Conservation (phyloP, 2,888 invertebrate genomes). For the Barypeithes pellucidus region DNA sequence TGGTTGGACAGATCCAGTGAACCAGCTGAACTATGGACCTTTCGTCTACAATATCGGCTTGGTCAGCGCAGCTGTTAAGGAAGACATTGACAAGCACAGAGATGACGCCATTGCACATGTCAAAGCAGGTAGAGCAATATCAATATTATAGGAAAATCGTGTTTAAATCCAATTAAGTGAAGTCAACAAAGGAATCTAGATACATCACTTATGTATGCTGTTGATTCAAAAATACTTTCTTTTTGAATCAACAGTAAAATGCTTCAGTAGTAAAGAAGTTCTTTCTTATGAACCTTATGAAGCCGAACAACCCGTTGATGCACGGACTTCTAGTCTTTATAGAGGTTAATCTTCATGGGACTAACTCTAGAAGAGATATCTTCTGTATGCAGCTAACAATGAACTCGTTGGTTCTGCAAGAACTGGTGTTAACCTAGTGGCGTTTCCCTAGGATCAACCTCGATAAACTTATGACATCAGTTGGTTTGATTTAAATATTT, state of each 20-base stretch:
- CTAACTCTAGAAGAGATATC: constrained; percentile 76
- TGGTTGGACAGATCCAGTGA: constrained; percentile 84
- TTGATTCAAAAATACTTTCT: too few relatives aligned
- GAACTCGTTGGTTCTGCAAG: constrained; percentile 82
- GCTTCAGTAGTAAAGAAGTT: too few relatives aligned
- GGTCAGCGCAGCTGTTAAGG: constrained; percentile 67
- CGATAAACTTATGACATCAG: constrained; percentile 77
- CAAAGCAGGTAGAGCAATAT: constrained; percentile 26
- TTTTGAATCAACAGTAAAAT: too few relatives aligned
- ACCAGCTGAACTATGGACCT: constrained; percentile 84
- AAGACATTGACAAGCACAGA: constrained; percentile 24
- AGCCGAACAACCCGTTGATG: too few relatives aligned
- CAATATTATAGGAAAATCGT: too few relatives aligned
- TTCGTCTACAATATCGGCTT: constrained; percentile 86
- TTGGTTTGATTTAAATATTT: constrained; percentile 39
- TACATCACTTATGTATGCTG: too few relatives aligned
- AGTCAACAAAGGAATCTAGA: too few relatives aligned
- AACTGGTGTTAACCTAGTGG: constrained; percentile 77
- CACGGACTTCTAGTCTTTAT: too few relatives aligned
- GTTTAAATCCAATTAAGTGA: too few relatives aligned
- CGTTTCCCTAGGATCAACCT: constrained; percentile 85
- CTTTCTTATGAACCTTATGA: too few relatives aligned
- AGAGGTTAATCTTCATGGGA: constrained; percentile 85
- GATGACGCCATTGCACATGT: constrained; percentile 27
- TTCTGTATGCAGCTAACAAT: constrained; percentile 78